Base-by-base conservation (phyloP, 1,140 invertebrate species). In the Temnothorax nylanderi region DNA sequence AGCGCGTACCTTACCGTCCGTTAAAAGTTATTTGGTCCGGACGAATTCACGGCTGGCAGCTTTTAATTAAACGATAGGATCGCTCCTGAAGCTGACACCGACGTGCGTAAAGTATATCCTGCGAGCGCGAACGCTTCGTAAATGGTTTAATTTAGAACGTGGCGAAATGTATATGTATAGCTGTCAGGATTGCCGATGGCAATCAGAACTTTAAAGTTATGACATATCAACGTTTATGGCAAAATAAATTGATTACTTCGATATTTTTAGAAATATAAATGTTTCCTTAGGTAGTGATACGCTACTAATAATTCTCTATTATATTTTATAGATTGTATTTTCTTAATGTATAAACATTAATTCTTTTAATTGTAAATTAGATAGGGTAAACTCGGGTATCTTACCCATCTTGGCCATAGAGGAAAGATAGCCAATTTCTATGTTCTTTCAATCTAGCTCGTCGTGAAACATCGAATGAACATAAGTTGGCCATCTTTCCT, bases 11-110 rank as follows among this genome's bases (percentile, higher is more conserved):
- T 60, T 74, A 51, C 54, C 21, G 54, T 26, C 72, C 54, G 80
- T 84, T 84, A 84, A 84, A 84, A 84, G 69, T 84, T 84, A 84
- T 60, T 84, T 37, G 69, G 69, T 32, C 54, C 26, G 54, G 41
- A 60, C 69, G 54, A 58, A 84, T 84, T 84, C 69, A 47, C 64
- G 49, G 49, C 18, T 34, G 78, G 69, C 26, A 74, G 80, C 54
- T 84, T 84, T 74, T 84, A 84, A 84, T 84, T 84, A 84, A 84
- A 84, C 80, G 69, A 74, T 74, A 49, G 69, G 16, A 84, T 60
- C 69, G 69, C 54, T 74, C 34, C 54, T 74, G 65, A 82, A 69
- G 47, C 37, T 58, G 41, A 84, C 58, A 84, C 18, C 26, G 41
- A 74, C 41, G 54, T 32, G 51, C 37, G 51, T 74, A 72, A 82